phyloP scores from a whole-genome alignment of 2,888 invertebrate genomes.

The Melinopterus prodromus region DNA sequence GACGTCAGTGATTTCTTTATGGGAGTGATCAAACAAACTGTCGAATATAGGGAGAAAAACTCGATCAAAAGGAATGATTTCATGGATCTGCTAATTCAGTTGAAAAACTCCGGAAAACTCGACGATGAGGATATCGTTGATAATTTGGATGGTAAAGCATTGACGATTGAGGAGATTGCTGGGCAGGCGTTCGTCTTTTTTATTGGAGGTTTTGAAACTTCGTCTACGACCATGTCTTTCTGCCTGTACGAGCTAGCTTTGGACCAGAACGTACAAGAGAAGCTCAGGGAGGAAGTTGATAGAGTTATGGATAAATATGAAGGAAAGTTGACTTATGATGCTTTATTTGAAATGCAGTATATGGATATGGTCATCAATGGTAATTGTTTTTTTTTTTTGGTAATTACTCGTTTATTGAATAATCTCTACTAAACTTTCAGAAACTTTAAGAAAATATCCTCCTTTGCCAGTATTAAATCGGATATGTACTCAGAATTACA shows the following conservation, averaged over 20 bases:
- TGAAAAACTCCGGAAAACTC: conserved; percentile 33
- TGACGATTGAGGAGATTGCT: conserved; percentile 41
- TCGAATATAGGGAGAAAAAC: conserved; percentile 44
- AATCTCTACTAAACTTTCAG: conserved; percentile 21
- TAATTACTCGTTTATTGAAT: not conserved
- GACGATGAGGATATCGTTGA: conserved; percentile 12
- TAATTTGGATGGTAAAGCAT: conserved; percentile 4
- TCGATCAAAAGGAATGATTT: conserved; percentile 51
- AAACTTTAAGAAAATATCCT: conserved; percentile 40
- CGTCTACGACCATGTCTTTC: conserved; percentile 56
- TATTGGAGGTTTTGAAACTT: conserved; percentile 60
- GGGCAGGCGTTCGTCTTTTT: conserved; percentile 59
- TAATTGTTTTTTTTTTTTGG: not conserved
- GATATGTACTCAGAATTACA: conserved; percentile 35
- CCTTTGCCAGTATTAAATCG: conserved; percentile 34
- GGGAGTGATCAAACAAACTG: conserved; percentile 47
- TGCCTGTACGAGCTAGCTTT: conserved; percentile 56
- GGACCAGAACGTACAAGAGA: conserved; percentile 58
- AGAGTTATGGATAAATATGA: conserved; percentile 48
- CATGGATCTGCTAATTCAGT: conserved; percentile 52
- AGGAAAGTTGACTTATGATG: conserved; percentile 57
- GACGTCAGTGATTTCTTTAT: conserved; percentile 50
- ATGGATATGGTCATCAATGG: conserved; percentile 57
- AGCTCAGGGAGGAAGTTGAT: conserved; percentile 56
- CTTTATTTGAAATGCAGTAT: conserved; percentile 59